Evolutionary conservation across 2,113 vertebrate species (phyloP).

Genomic region (Micromys minutus): DNA sequence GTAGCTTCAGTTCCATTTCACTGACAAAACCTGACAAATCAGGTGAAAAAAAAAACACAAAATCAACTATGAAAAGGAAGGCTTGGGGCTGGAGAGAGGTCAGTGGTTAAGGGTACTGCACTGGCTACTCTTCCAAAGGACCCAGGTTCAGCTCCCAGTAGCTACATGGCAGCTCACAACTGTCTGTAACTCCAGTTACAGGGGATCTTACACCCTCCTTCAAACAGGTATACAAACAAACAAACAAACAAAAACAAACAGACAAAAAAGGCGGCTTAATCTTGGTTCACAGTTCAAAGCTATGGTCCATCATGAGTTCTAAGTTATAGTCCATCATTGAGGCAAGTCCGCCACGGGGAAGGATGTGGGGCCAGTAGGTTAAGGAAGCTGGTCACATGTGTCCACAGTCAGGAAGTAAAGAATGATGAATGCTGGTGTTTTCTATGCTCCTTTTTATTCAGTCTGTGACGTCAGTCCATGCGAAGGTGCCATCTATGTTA

Average conservation of each 20-base stretch:
- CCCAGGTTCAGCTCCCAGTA: too few species aligned
- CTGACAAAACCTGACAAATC: background rate
- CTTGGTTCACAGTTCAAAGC: background rate
- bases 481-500: background rate
- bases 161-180: too few species aligned
- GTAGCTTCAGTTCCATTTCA: conserved; percentile 13
- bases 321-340: background rate
- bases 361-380: background rate
- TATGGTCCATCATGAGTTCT: too few species aligned
- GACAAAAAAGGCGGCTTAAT: too few species aligned
- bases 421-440: too few species aligned
- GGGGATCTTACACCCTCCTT: too few species aligned
- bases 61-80: background rate
- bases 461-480: background rate
- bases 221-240: too few species aligned
- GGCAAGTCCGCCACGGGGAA: background rate
- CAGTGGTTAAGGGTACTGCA: too few species aligned
- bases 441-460: background rate
- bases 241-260: too few species aligned
- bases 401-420: background rate
- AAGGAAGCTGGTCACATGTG: background rate
- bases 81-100: too few species aligned
- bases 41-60: background rate
- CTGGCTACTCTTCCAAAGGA: too few species aligned
- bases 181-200: too few species aligned